Percentiles rank a stretch among this genome's conserved stretches.
Evolutionary conservation across 2,797 vertebrate genomes (phyloP).

Genomic region (Philypnodon macrostomus): DNA sequence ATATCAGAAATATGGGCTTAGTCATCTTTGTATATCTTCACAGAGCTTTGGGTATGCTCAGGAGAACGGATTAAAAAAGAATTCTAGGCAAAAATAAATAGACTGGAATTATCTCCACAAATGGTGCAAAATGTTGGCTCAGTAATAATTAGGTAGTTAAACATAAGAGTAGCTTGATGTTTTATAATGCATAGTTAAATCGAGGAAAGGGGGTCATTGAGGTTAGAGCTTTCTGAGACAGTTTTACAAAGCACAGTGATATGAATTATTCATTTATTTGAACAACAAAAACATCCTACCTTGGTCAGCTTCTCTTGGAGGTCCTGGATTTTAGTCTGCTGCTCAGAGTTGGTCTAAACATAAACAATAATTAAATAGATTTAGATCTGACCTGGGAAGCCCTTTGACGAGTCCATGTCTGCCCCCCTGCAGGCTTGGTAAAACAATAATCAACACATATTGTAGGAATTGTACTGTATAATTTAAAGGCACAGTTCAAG

Average conservation of each 20-base stretch:
- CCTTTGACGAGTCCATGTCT: no score
- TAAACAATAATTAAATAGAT: conserved; percentile 1
- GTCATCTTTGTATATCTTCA: conserved; percentile 14
- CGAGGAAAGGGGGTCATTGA: conserved; percentile 23
- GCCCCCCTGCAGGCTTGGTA: no score
- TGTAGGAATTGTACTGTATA: no score
- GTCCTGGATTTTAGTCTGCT: conserved; percentile 92
- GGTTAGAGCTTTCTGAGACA: conserved; percentile 20
- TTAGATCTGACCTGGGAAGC: no score
- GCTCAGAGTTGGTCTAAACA: conserved; percentile 87
- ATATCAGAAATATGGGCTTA: conserved; percentile 8
- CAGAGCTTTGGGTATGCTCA: conserved; percentile 3
- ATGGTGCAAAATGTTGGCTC: conserved; percentile 24
- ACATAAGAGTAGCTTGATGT: conserved; percentile 29
- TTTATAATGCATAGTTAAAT: conserved; percentile 15
- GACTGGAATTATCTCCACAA: conserved; percentile 22
- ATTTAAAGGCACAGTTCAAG: no score
- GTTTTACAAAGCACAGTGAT: conserved; percentile 22
- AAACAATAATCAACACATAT: no score
- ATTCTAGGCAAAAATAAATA: conserved; percentile 20
- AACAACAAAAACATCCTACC: conserved; percentile 67
- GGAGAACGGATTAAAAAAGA: conserved; percentile 7
- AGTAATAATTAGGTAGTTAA: conserved; percentile 24
- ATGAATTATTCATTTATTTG: conserved; percentile 52
- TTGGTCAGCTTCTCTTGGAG: conserved; percentile 94